These are phyloP conservation scores for Orthonevra nobilis DNA, from an alignment of 2,888 invertebrate genomes.

Conservation along the genomic window DNA sequence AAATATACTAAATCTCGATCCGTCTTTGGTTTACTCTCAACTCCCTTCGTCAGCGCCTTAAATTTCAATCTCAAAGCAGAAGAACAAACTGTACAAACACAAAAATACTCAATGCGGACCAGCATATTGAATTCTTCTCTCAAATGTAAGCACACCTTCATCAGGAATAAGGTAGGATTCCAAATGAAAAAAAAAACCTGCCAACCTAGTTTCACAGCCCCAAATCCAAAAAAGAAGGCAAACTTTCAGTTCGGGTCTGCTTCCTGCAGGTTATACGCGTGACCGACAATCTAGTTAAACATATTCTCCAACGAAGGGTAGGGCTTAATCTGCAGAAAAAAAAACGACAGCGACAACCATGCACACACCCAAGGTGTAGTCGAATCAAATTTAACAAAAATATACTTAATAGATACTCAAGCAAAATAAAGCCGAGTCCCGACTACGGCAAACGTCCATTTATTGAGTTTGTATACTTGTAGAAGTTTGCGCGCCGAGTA, in stretches of 20 bases:
- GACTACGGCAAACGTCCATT: neutral
- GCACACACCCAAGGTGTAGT: constrained; percentile 1
- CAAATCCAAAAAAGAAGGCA: neutral
- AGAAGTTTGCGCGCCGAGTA: constrained; percentile 9
- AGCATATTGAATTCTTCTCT: constrained; percentile 35
- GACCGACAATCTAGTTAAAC: constrained; percentile 29
- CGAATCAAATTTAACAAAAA: constrained; percentile 36
- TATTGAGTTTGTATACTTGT: constrained; percentile 27
- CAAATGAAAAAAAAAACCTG: neutral
- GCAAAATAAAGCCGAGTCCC: neutral
- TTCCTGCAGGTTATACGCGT: constrained; percentile 37
- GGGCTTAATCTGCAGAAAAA: neutral
- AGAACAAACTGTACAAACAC: constrained; percentile 6
- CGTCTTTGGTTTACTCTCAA: neutral
- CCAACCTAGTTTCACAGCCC: constrained; percentile 25
- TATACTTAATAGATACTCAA: constrained; percentile 23
- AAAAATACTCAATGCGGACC: constrained; percentile 25
- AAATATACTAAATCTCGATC: neutral
- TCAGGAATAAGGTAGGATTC: neutral
- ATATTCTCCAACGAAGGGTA: constrained; percentile 1
- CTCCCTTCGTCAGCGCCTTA: neutral
- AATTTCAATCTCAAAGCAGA: constrained; percentile 9
- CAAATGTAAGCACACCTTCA: constrained; percentile 23
- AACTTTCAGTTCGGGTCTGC: constrained; percentile 12
- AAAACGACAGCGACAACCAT: neutral